Base-by-base conservation (phyloP, 1,140 invertebrate genomes). In the Drosophila quadrilineata region DNA sequence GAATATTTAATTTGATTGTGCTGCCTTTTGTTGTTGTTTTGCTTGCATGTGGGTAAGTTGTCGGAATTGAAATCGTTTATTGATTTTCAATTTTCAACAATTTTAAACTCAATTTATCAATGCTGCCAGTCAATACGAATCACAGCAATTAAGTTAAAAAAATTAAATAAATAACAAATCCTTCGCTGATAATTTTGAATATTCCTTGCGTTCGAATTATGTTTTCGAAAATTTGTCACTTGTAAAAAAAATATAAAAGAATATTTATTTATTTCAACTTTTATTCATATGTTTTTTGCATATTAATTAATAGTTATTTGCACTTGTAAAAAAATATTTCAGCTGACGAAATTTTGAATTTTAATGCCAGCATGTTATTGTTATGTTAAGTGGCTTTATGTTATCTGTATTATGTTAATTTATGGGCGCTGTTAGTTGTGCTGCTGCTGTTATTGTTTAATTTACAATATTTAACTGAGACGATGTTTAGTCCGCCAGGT, bases 391-490 rank as follows among this genome's bases (percentile, higher is more conserved):
- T 12, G 22, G 21, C 3, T 52, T 5, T 2, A n/a, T 45, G 41
- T 45, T 45, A 3, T 26, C 26, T 10, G 16, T 40, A 6, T 14
- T 6, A 35, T 6, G 16, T 6, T 16, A 14, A 10, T 35, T 35
- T 35, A 16, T 35, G 33, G 3, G 9, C 6, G 49, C 36, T 60
- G 58, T 17, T 56, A 48, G 24, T 75, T 33, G 35, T 58, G 3
- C 16, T 28, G 49, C 16, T 19, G 43, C 29, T 66, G 56, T 64
- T 68, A 53, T 71, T 65, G 71, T 50, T 69, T 71, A 85, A 88
- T 87, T 76, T 73, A 80, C 68, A 84, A 64, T 66, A 48, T 80
- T 80, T 84, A 68, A 87, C 85, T 87, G 79, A 87, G 79, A 72
- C 85, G 80, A 69, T 68, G 77, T 80, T 69, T 65, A 41, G 50